Evolutionary conservation across 1,140 invertebrate species (phyloP), one percentile per base, ranked within the genome.

Genomic region (Saccostrea glomerata): DNA sequence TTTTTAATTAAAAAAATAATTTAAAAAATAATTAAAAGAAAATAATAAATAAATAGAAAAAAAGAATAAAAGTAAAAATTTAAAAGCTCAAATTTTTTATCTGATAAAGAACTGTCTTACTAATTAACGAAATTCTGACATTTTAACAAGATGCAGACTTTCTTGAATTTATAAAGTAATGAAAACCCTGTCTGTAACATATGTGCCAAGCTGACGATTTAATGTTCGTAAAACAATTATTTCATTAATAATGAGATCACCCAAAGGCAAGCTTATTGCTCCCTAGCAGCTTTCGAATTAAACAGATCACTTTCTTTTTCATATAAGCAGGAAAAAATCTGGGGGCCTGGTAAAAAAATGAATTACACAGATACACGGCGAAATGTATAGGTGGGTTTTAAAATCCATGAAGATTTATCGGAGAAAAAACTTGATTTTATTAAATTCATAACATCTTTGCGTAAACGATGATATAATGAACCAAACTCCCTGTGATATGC

Each of bases 181-280:
- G 70, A 77, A 77, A 77, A 36, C 70, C 6, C 23, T 36, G 70
- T 15, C 70, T 30, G 23, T 77, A 15, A 7, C 25, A 30, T 36
- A 25, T 12, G 70, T 36, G 70, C 70, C 23, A 36, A 25, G 23
- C 70, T 77, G 23, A 13, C 13, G 70, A 15, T 77, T 77, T 77
- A 25, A 25, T 36, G 70, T 15, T 77, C 70, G 23, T 77, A 77
- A 77, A 77, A 30, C 70, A 77, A 77, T 77, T 77, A 77, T 77
- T 77, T 77, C 70, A 77, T 77, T 77, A 77, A 77, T 77, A 77
- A 77, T 77, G 70, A 77, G 70, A 77, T 77, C 70, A 36, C 70
- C 70, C 70, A 77, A 77, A 77, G 12, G 13, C 70, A 77, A 15
- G 30, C 70, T 77, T 2, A 77, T 23, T 36, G 70, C 70, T 77